Base-by-base conservation (phyloP, 1,140 invertebrate genomes). In the Drosophila santomea region DNA sequence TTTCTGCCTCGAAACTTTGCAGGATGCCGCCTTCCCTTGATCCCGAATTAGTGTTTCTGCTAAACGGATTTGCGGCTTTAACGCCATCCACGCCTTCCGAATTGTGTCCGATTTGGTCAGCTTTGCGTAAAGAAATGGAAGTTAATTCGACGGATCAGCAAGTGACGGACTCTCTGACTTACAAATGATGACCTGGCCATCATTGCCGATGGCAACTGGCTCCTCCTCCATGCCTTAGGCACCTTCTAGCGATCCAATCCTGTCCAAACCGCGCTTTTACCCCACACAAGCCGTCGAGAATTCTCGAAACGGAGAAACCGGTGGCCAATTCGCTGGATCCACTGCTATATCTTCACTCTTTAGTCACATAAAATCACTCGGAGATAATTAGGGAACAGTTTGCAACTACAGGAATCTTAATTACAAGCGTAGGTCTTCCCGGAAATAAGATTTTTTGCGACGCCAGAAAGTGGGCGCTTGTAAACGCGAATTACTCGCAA, bases 401-500 rank as follows among this genome's bases (percentile, higher is more conserved):
- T 20, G 44, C 2, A 47, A 1, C 3, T 3, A 20, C 12, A 3
- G 17, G 2, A 11, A 1, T 11, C 1, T 12, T 2, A 47, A 12
- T 23, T 6, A 6, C 1, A 12, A 20, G 8, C n/a, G 14, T 4
- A 23, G 0, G 14, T 7, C n/a, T 48, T 1, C 14, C 23, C 47
- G 47, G 2, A n/a, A 48, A 28, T 23, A 14, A 25, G 23, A 6
- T 28, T 15, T 28, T n/a, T 48, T n/a, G 6, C 47, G 23, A 48
- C 23, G 23, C 47, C 47, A 48, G 7, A 28, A 28, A 48, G 20
- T 48, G 23, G 47, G 47, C 23, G 47, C n/a, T 48, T 48, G 12
- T 23, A 28, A 48, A 28, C 7, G 47, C 47, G 4, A 28, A 15
- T 28, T 48, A 14, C 23, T 48, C 3, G 14, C 14, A n/a, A 14